Percentiles rank a stretch among this genome's conserved stretches.
Conservation (phyloP, 2,797 vertebrate genomes). For the Gymnoscopelus braueri region DNA sequence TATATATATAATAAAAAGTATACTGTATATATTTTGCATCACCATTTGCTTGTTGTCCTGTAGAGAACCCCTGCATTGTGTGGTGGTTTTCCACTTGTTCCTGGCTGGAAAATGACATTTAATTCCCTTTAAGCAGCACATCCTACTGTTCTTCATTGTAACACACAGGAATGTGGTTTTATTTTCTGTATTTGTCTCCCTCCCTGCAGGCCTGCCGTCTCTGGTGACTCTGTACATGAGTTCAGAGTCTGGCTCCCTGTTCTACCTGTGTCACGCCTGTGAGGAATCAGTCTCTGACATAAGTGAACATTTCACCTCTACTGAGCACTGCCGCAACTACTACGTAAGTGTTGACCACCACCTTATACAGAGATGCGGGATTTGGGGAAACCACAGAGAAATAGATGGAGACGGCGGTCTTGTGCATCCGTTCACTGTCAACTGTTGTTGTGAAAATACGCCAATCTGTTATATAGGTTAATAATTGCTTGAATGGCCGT, state of each 20-base stretch:
- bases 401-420: conserved; percentile 34
- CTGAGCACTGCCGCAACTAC: conserved; percentile 58
- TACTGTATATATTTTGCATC: too few relatives aligned
- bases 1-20: too few relatives aligned
- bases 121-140: too few relatives aligned
- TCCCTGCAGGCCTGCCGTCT: conserved; percentile 54
- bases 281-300: background rate
- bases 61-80: too few relatives aligned
- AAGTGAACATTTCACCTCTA: conserved; percentile 43
- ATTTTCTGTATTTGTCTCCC: conserved; percentile 1
- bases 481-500: too few relatives aligned
- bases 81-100: too few relatives aligned
- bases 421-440: background rate
- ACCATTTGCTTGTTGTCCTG: too few relatives aligned
- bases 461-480: too few relatives aligned
- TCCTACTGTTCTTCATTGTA: background rate
- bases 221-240: conserved; percentile 60
- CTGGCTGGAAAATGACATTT: too few relatives aligned
- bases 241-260: fast-evolving
- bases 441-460: too few relatives aligned
- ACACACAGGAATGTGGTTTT: background rate
- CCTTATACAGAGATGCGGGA: too few relatives aligned
- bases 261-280: conserved; percentile 75
- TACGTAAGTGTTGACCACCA: conserved; percentile 39
- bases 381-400: too few relatives aligned